Base-by-base conservation (phyloP, 2,797 vertebrate genomes). In the Adrianichthys oophorus region DNA sequence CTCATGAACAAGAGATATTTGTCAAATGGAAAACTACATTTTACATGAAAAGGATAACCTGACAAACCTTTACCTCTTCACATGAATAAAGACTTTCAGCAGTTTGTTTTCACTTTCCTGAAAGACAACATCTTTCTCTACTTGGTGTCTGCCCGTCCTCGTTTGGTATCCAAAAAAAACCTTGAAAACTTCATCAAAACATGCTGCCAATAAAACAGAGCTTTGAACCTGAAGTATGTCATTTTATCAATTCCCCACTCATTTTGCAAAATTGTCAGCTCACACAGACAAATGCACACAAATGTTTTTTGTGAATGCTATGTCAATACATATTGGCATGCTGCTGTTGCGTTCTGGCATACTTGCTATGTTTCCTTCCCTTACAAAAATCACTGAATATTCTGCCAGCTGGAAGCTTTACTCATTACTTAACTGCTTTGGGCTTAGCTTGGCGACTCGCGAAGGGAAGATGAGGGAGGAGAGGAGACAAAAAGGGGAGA, bases 381-480 rank as follows among this genome's bases (percentile, higher is more conserved):
- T 86, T 74, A 57, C 58, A 71, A 76, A 72, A 70, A 79, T 47
- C 60, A 56, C 78, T 60, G 79, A 70, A 73, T 69, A 82, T 80
- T 73, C 75, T 90, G 88, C 90, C 89, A 90, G 84, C 90, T 91
- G 87, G 90, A 91, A 84, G 85, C 84, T 80, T 90, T 82, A 76
- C 85, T 89, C 89, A 91, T 91, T 90, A 89, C 90, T 92, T 90
- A 90, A 89, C 85, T 84, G 83, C 89, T 90, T 78, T 76, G 82
- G 83, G 91, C 80, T 90, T 86, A 87, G 85, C 86, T 88, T 90
- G 90, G 85, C 89, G 89, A 70, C 75, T 78, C 65, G 65, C 57
- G 56, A 76, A 79, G 78, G 82, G 86, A 85, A 82, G 85, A 73
- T 68, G 86, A 84, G 80, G 87, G 87, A 87, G 87, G 83, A 87